A percentile compares a stretch with the other conserved stretches of the same genome.
Evolutionary conservation across 2,888 invertebrate species (phyloP).

Genomic region (Unio pictorum): DNA sequence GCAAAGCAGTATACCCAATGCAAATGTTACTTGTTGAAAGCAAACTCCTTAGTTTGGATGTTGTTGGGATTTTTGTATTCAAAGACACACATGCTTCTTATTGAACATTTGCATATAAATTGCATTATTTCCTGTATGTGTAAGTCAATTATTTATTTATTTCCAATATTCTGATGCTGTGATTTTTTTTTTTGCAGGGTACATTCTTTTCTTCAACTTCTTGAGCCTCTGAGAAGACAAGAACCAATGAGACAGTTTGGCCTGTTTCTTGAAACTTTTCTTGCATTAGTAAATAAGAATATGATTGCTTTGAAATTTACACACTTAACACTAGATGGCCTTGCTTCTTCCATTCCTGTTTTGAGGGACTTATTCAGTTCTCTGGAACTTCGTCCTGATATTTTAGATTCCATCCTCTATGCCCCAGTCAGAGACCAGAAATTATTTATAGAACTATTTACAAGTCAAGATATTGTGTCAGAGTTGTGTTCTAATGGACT

Average conservation of each 20-base stretch:
- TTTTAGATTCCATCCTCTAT: slow-evolving; percentile 25
- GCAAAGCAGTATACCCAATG: no score
- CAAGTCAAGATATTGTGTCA: slow-evolving; percentile 10
- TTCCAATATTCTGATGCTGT: background rate
- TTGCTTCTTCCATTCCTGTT: slow-evolving; percentile 27
- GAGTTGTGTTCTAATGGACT: slow-evolving; percentile 26
- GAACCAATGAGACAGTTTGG: slow-evolving; percentile 28
- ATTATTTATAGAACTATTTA: slow-evolving; percentile 22
- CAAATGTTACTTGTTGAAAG: no score
- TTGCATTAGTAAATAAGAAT: slow-evolving; percentile 32
- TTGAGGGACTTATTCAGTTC: slow-evolving; percentile 28
- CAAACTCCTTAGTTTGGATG: no score
- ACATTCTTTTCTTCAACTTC: slow-evolving; percentile 7
- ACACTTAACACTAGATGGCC: slow-evolving; percentile 28
- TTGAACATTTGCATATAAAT: no score
- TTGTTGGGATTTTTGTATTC: no score
- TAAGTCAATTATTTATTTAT: no score
- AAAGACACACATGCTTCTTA: no score
- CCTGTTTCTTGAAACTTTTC: slow-evolving; percentile 27
- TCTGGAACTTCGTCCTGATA: slow-evolving; percentile 28
- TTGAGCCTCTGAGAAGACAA: slow-evolving; percentile 21
- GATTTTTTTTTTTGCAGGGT: slow-evolving; percentile 13
- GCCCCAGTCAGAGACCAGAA: slow-evolving; percentile 32
- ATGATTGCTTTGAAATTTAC: slow-evolving; percentile 22
- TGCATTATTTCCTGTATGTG: no score